These are phyloP conservation scores for Dasysyrphus tricinctus DNA, from an alignment of 2,888 invertebrate genomes.

Conservation along the genomic window DNA sequence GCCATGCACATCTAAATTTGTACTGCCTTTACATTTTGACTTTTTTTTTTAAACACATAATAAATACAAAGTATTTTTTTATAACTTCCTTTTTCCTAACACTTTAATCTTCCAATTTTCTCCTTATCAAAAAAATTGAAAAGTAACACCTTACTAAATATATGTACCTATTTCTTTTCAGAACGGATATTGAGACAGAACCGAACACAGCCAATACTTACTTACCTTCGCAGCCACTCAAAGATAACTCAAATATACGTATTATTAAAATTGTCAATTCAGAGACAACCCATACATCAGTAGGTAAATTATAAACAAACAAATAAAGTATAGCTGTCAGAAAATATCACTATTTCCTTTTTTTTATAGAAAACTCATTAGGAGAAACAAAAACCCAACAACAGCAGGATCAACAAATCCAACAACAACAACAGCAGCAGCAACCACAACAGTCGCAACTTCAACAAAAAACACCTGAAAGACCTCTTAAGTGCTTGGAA, in stretches of 20 bases:
- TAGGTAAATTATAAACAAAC: constrained; percentile 82
- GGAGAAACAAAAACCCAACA: constrained; percentile 83
- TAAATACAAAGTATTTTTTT: too few relatives aligned
- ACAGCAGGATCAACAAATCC: constrained; percentile 84
- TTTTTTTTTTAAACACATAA: too few relatives aligned
- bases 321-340: not conserved
- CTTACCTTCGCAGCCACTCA: constrained; percentile 80
- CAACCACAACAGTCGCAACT: constrained; percentile 80
- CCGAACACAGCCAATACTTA: constrained; percentile 80
- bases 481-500: constrained; percentile 88
- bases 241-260: constrained; percentile 82
- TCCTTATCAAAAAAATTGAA: too few relatives aligned
- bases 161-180: constrained; percentile 59
- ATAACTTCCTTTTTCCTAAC: too few relatives aligned
- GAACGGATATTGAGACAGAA: constrained; percentile 81
- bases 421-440: constrained; percentile 75
- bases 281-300: constrained; percentile 81
- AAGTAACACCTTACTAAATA: too few relatives aligned
- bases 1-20: too few relatives aligned
- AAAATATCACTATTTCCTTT: constrained; percentile 3
- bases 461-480: constrained; percentile 79
- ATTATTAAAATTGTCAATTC: constrained; percentile 78
- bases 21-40: too few relatives aligned
- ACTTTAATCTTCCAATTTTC: too few relatives aligned
- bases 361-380: constrained; percentile 57